Evolutionary conservation across 2,113 vertebrate species (phyloP), one percentile per base, ranked within the genome.

Genomic region (Bambusicola thoracicus): DNA sequence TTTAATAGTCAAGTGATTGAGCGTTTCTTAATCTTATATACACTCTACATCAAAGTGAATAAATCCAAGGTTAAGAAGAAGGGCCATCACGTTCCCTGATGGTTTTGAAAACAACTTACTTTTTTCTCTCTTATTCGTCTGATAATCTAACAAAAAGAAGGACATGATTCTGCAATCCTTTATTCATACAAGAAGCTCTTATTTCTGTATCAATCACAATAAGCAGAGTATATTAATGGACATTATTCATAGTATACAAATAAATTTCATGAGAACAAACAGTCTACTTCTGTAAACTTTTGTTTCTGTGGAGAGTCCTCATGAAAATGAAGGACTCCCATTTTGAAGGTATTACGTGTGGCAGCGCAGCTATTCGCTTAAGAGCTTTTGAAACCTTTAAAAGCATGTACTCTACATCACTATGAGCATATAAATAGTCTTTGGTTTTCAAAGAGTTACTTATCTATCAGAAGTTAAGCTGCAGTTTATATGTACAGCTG

Each of bases 41-140:
- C 49, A 62, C 65, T 94, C 61, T 48, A 32, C 73, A 92, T 94
- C 65, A 78, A 95, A 95, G 92, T 76, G 87, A 90, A 92, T 95
- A 95, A 91, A 90, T 91, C 90, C 79, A 82, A 88, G 87, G 93
- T 95, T 96, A 95, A 94, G 94, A 94, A 88, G 87, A 90, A 81
- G 88, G 65, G 34, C 76, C 81, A 78, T 61, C 66, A 53, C 40
- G 25, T 94, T 94, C 51, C 49, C 61, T 46, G 53, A 43, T 79
- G 82, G 36, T 86, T 95, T 81, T 68, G 51, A 73, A 91, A 86
- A 62, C 36, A 88, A 75, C n/a, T 75, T 90, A 6, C 1, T 94
- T 63, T 43, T 92, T 90, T 78, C 65, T 75, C 27, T 68, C 16
- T 77, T 77, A 21, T 85, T 75, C 8, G 0, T 83, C 76, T 94